Evolutionary conservation across 1,140 invertebrate genomes (phyloP), one percentile per base, ranked within the genome.

Genomic region (Caenorhabditis brenneri): DNA sequence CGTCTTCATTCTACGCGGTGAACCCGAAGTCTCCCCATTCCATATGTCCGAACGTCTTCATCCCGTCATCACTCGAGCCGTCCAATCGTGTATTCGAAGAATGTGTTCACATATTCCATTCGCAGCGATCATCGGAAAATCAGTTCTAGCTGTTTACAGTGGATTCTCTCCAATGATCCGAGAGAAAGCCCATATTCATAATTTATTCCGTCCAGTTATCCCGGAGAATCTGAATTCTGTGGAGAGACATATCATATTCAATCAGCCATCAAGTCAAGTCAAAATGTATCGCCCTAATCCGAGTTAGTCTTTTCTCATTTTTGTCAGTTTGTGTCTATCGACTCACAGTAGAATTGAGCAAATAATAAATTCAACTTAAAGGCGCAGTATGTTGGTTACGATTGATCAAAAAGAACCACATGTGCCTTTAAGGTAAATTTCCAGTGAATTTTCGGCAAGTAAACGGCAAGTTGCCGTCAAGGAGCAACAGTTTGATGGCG

Each of bases 1-100:
- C 16, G 83, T 84, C n/a, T 84, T 22, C 27, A 24, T 84, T 42
- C 79, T 84, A 1, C 80, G 83, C 46, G 83, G 83, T 39, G 29
- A 31, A 19, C 83, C 78, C 7, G 83, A 84, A 46, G 60, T 58
- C 9, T 29, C 33, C 5, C 79, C 55, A 19, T 84, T 84, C 53
- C 49, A 22, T 29, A 49, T 78, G 69, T 19, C 10, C 1, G n/a
- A 24, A 31, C 69, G 82, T 48, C 65, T 83, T 31, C 48, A 42
- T 46, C 36, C 31, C 10, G 42, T 51, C 19, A 83, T 69, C 27
- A 51, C 42, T 15, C n/a, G 39, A 15, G 74, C 82, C 2, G 22
- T 83, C 27, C 48, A 51, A 12, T 51, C 58, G 0, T 79, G 82
- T 33, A 83, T 83, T n/a, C 79, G n/a, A 58, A 6, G 82, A 46